phyloP scores from a whole-genome alignment of 2,888 invertebrate species.

The Sclerodermus sp. region DNA sequence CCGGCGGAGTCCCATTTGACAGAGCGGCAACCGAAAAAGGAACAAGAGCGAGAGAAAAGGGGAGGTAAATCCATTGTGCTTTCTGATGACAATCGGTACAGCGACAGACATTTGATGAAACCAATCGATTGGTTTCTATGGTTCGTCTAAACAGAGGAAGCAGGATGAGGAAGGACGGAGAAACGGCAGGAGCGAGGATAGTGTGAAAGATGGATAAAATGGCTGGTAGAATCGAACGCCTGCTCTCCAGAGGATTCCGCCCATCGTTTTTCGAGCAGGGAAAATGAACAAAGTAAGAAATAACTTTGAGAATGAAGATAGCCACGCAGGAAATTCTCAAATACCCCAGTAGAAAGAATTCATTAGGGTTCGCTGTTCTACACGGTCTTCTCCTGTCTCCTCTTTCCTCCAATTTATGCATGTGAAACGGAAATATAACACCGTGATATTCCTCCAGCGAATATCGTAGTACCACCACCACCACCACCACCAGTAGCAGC shows the following conservation, averaged over 20 bases:
- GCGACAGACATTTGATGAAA: conserved; percentile 49
- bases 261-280: neutral
- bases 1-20: conserved; percentile 7
- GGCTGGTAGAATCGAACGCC: conserved; percentile 17
- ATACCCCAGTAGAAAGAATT: too few relatives aligned
- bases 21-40: conserved; percentile 8
- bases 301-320: too few relatives aligned
- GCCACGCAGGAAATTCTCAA: too few relatives aligned
- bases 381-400: too few relatives aligned
- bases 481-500: too few relatives aligned
- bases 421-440: too few relatives aligned
- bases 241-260: conserved; percentile 37
- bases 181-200: conserved; percentile 1
- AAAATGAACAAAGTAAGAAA: neutral
- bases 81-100: conserved; percentile 49
- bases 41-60: conserved; percentile 22
- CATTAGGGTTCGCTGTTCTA: too few relatives aligned
- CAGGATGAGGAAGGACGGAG: conserved; percentile 1
- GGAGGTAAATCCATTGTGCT: conserved; percentile 42
- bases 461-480: too few relatives aligned
- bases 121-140: conserved; percentile 46
- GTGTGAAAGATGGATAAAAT: neutral
- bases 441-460: too few relatives aligned
- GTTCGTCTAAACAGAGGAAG: conserved; percentile 40
- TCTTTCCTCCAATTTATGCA: too few relatives aligned